Conservation (phyloP, 2,888 invertebrate genomes). For the Rotaria socialis region DNA sequence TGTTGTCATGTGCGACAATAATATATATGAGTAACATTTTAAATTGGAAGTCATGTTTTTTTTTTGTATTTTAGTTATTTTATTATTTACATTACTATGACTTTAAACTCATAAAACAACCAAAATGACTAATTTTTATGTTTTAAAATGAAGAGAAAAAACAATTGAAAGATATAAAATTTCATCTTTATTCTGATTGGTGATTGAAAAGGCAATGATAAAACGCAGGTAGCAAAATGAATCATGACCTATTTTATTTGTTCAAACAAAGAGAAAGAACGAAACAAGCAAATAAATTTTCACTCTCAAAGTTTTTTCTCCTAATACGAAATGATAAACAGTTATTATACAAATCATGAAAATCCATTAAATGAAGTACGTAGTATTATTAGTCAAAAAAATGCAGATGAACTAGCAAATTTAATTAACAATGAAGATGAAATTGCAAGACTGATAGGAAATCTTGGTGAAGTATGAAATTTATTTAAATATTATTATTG, state of each 20-base stretch:
- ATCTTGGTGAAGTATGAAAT: not conserved
- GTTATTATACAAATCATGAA: not conserved
- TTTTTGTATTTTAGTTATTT: not conserved
- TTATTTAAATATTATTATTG: not conserved
- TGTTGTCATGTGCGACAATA: too few relatives aligned
- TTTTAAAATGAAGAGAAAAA: not conserved
- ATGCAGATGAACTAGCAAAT: not conserved
- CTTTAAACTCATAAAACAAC: not conserved
- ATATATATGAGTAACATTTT: too few relatives aligned
- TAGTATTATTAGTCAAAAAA: not conserved
- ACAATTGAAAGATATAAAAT: not conserved
- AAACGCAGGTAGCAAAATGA: not conserved
- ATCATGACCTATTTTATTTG: conserved; percentile 26
- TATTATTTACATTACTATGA: too few relatives aligned
- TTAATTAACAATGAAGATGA: not conserved
- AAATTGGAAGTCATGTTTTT: not conserved
- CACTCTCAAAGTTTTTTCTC: not conserved
- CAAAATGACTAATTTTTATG: not conserved
- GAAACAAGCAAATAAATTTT: not conserved
- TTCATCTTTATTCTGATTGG: not conserved
- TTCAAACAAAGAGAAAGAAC: conserved; percentile 18
- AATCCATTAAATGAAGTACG: not conserved
- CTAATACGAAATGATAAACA: not conserved
- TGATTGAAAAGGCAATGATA: not conserved
- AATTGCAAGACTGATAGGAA: not conserved